Evolutionary conservation across 2,888 invertebrate species (phyloP), one percentile per base, ranked within the genome.

Genomic region (Agonopterix heracliana): DNA sequence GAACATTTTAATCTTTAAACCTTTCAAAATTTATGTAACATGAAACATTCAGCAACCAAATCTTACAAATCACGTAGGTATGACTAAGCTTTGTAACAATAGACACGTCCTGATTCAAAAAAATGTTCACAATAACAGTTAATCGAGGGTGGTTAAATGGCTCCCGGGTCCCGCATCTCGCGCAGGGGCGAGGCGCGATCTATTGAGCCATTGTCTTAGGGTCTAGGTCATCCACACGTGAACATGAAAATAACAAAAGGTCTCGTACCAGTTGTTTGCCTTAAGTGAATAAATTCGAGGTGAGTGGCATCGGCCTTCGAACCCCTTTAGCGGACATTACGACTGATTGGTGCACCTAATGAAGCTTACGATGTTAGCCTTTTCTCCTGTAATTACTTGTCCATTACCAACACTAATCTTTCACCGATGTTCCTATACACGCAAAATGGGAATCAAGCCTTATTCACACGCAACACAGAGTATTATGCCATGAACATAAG

Each of bases 301-400:
- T 68, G 66, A 70, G 66, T 67, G 71, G 74, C 72, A 64, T 60
- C 59, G 57, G 54, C 63, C 68, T 74, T 76, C 62, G 63, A 68
- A 64, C 55, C 56, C 66, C 80, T 81, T 82, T 81, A 79, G 77
- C 71, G 64, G 58, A 49, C 64, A 66, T 71, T 72, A 73, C 72
- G 67, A 73, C 77, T 80, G 80, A 81, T 49, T 51, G 51, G 45
- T 46, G 53, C 64, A 61, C 76, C 78, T 84, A 86, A 86, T 81
- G 83, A 87, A 86, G 82, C 81, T 82, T 73, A 79, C 78, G 69
- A 78, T 82, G 86, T 86, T 82, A 80, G 82, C 82, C 85, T 87
- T 79, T 87, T 87, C 84, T 83, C 74, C 81, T 76, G 79, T 84
- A 86, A 87, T 88, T 88, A 86, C 84, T 78, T 73, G 71, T 78